phyloP scores from a whole-genome alignment of 1,140 invertebrate genomes.

The Cataglyphis hispanica region DNA sequence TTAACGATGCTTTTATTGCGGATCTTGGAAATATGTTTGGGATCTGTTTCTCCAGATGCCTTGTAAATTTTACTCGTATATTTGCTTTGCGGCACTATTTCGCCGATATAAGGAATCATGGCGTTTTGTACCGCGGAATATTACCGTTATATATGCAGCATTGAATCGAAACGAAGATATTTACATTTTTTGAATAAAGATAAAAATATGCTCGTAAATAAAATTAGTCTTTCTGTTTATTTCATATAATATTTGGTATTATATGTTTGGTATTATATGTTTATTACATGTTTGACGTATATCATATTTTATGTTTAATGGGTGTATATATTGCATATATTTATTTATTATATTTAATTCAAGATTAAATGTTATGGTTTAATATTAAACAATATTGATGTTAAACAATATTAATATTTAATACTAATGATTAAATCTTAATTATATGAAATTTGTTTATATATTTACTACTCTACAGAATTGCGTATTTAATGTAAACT shows the following conservation, averaged over 20 bases:
- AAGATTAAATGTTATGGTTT: background rate
- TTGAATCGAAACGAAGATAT: background rate
- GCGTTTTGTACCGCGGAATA: background rate
- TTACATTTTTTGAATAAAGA: background rate
- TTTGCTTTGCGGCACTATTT: background rate
- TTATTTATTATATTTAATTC: background rate
- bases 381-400: no score
- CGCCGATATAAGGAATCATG: constrained; percentile 33
- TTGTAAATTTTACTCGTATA: constrained; percentile 56
- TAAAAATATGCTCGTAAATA: background rate
- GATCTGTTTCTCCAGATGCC: constrained; percentile 41
- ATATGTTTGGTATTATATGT: background rate
- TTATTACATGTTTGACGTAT: no score
- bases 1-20: constrained; percentile 70
- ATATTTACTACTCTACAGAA: no score
- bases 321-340: no score
- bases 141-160: background rate
- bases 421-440: no score
- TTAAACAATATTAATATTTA: no score
- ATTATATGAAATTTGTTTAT: no score
- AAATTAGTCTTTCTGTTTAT: background rate
- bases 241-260: background rate
- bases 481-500: no score
- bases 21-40: constrained; percentile 53
- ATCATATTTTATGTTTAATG: background rate